These are phyloP conservation scores for Autographa pulchrina DNA, from an alignment of 2,888 invertebrate species.

Conservation along the genomic window DNA sequence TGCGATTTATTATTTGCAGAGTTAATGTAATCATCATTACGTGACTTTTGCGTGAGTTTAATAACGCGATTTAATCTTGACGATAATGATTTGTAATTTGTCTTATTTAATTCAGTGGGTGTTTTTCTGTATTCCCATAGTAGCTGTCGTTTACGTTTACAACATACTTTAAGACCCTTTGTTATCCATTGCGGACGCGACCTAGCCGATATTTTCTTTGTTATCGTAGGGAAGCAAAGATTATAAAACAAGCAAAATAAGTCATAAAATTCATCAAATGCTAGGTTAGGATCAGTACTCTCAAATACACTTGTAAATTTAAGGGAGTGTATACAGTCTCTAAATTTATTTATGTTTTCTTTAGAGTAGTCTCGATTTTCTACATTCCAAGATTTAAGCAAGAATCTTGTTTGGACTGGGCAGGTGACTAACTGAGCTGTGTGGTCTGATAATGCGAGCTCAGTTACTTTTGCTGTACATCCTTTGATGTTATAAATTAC, in stretches of 20 bases:
- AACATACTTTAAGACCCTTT: conserved; percentile 2
- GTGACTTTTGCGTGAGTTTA: conserved; percentile 13
- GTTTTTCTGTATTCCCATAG: conserved; percentile 6
- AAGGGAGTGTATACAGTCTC: not conserved
- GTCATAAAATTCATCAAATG: conserved; percentile 10
- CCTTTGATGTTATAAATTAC: not conserved
- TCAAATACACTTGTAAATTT: not conserved
- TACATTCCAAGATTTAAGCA: conserved; percentile 4
- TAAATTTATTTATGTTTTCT: conserved; percentile 9
- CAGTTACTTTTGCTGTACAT: not conserved
- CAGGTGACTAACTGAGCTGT: conserved; percentile 7
- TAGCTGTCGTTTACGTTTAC: conserved; percentile 8
- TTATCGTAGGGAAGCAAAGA: conserved; percentile 2
- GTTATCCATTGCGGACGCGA: conserved; percentile 8
- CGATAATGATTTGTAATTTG: not conserved
- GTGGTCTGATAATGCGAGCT: conserved; percentile 11
- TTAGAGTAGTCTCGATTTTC: conserved; percentile 7
- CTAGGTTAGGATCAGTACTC: conserved; percentile 1
- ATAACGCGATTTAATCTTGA: conserved; percentile 7
- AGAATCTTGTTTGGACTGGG: not conserved
- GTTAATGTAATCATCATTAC: conserved; percentile 5
- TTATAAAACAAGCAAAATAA: conserved; percentile 6
- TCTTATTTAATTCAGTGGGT: not conserved
- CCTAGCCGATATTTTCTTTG: not conserved
- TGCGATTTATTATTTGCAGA: conserved; percentile 6